Evolutionary conservation across 1,140 invertebrate species (phyloP).

Genomic region (Geopemphigus sp.): DNA sequence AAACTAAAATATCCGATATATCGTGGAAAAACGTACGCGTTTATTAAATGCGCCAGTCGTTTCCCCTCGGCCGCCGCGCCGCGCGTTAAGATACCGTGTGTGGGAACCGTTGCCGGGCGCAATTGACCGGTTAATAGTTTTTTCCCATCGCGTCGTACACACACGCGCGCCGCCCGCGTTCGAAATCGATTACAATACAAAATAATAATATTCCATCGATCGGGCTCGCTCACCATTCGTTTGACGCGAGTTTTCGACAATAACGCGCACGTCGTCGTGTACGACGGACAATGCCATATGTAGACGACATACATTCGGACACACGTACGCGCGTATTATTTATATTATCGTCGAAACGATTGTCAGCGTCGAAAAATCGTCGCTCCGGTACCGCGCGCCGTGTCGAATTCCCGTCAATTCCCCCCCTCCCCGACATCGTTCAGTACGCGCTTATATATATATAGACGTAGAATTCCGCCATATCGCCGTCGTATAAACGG

Average conservation of each 20-base stretch:
- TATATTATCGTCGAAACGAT: background rate
- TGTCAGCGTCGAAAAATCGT: background rate
- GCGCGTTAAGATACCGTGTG: constrained; percentile 9
- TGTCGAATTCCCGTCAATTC: constrained; percentile 25
- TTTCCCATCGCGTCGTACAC: constrained; percentile 21
- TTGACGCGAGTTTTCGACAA: constrained; percentile 38
- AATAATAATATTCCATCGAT: constrained; percentile 11
- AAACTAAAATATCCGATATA: background rate
- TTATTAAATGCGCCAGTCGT: background rate
- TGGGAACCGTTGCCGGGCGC: constrained; percentile 20
- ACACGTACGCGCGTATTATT: background rate
- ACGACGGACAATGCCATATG: background rate
- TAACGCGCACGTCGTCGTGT: background rate
- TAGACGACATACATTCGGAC: background rate
- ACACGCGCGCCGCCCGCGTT: constrained; percentile 2
- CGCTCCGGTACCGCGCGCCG: background rate
- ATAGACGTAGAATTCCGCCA: no score
- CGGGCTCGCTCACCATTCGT: background rate
- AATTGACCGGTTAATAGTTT: constrained; percentile 47
- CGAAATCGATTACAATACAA: constrained; percentile 41
- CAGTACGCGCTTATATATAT: no score
- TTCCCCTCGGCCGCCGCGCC: no score
- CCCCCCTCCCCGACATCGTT: background rate
- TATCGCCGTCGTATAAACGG: background rate
- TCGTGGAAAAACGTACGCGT: background rate